Base-by-base conservation (phyloP, 2,888 invertebrate species). In the Cephus rjabovi region DNA sequence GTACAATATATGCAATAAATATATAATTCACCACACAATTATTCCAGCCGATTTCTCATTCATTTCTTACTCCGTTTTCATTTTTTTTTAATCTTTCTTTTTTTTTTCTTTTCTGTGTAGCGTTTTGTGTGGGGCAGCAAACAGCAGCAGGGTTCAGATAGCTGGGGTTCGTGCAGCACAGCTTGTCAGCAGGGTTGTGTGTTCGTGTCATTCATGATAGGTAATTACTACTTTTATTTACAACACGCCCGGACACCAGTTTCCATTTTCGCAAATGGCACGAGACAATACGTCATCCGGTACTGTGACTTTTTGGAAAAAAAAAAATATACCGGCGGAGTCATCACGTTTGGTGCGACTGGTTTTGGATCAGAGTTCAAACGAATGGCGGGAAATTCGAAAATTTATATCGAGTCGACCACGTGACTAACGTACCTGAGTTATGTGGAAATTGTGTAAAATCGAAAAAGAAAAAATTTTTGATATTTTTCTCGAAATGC, bases 171-270 rank as follows among this genome's bases (percentile, higher is more conserved):
- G 91, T 91, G 92, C 91, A 91, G 91, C 91, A 90, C 91, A 91
- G 91, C 91, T 91, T 91, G 91, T 90, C 91, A 91, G 91, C 91
- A 91, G 90, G 91, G 90, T 91, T 89, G 90, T 91, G 91, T 74
- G 12, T 91, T 88, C 88, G 90, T 90, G 88, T 90, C 88, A 87
- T 88, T 89, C 87, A 88, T 88, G 88, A 87, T 77, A 86, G 84
- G 86, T 87, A 80, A 82, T 80, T 86, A 84, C 86, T 87, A 88
- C 86, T 83, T 86, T 86, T 87, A 86, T 87, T 85, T 88, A 86
- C 88, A 87, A 82, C 80, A 83, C 79, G 82, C 79, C 83, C 79
- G 81, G 80, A 80, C 80, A 76, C 82, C 83, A 77, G 84, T 84
- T 83, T 85, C 80, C 86, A 84, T 86, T 86, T 83, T 83, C 83